Conservation (phyloP, 1,140 invertebrate genomes). For the Eufriesea mexicana region DNA sequence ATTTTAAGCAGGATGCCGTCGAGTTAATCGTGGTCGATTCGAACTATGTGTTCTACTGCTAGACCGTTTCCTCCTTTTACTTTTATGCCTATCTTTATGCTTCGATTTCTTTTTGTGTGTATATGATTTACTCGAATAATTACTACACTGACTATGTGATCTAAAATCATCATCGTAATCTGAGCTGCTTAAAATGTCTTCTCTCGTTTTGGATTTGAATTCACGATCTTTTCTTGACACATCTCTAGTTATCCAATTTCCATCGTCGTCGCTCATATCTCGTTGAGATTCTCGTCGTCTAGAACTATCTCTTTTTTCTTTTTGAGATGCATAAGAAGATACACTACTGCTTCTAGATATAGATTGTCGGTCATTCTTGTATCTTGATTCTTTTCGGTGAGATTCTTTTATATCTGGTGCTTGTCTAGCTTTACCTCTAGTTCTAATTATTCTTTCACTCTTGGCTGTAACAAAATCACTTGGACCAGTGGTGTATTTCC, state of each 20-base stretch:
- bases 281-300: constrained; percentile 35
- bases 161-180: constrained; percentile 44
- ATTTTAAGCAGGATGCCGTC: constrained; percentile 51
- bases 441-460: constrained; percentile 42
- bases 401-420: not conserved
- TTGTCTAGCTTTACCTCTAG: constrained; percentile 30
- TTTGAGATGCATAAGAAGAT: constrained; percentile 48
- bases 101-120: constrained; percentile 56
- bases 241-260: constrained; percentile 26
- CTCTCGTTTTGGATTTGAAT: constrained; percentile 36
- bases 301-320: constrained; percentile 18
- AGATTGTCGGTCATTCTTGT: constrained; percentile 46
- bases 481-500: constrained; percentile 10
- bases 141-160: constrained; percentile 58
- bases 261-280: constrained; percentile 30
- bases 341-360: constrained; percentile 58
- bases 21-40: constrained; percentile 41
- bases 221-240: constrained; percentile 34
- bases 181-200: constrained; percentile 18
- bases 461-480: constrained; percentile 22
- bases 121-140: constrained; percentile 59
- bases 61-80: constrained; percentile 52
- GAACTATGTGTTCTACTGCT: constrained; percentile 50
- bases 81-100: constrained; percentile 61
- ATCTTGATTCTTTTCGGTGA: constrained; percentile 39